phyloP scores from a whole-genome alignment of 2,113 vertebrate genomes.

The Zootoca vivipara region DNA sequence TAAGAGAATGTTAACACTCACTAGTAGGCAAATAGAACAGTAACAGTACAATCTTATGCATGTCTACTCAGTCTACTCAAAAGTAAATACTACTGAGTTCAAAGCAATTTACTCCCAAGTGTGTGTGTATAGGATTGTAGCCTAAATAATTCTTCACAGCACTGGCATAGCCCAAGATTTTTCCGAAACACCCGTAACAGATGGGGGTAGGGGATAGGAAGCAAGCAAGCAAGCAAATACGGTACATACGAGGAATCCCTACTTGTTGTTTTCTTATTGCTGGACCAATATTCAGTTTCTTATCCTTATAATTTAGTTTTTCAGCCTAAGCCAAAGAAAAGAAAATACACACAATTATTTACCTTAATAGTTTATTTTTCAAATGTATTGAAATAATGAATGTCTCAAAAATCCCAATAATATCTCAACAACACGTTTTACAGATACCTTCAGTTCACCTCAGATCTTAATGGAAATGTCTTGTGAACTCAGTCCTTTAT shows the following conservation, averaged over 20 bases:
- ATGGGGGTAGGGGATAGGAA: not conserved
- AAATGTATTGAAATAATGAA: not conserved
- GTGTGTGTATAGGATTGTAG: no score
- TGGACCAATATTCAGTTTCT: constrained; percentile 85
- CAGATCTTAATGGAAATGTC: not conserved
- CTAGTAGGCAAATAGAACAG: not conserved
- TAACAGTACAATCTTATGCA: not conserved
- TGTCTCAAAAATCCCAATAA: not conserved
- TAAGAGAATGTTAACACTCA: not conserved
- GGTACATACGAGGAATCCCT: constrained; percentile 79
- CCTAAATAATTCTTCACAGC: not conserved
- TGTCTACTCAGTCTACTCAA: no score
- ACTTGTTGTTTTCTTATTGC: constrained; percentile 84
- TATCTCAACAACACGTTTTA: not conserved
- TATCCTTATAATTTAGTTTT: constrained; percentile 82
- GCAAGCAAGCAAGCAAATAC: constrained; percentile 49
- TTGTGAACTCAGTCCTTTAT: not conserved
- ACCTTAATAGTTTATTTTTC: not conserved
- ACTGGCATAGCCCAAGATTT: not conserved
- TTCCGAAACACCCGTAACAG: not conserved
- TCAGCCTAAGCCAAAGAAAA: constrained; percentile 76
- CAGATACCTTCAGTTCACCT: not conserved
- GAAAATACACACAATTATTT: not conserved
- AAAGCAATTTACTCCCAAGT: not conserved
- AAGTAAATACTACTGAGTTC: not conserved